Percentiles rank a stretch among this genome's conserved stretches.
phyloP scores from a whole-genome alignment of 2,797 vertebrate genomes.

The Molothrus ater region DNA sequence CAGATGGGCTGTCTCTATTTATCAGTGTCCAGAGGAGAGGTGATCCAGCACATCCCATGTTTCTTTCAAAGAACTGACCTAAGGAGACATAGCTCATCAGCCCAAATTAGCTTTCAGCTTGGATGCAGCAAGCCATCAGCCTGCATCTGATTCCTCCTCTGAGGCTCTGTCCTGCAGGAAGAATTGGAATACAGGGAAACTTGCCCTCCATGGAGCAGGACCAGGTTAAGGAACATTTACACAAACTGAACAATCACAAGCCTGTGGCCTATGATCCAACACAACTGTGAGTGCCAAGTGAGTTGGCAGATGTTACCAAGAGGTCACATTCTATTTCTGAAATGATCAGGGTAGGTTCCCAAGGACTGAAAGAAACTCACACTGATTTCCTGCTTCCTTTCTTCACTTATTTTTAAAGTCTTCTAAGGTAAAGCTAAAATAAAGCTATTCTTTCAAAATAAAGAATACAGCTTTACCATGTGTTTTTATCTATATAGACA shows the following conservation, averaged over 20 bases:
- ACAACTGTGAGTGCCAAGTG: background rate
- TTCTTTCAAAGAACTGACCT: accelerated
- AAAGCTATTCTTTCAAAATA: background rate
- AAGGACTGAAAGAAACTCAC: background rate
- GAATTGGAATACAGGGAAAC: background rate
- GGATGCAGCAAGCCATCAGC: background rate
- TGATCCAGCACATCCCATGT: background rate
- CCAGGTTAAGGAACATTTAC: background rate
- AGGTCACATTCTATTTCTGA: background rate
- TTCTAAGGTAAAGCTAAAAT: background rate
- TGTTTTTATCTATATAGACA: background rate
- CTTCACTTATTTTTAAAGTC: background rate
- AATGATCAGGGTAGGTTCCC: background rate
- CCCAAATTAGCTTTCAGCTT: background rate
- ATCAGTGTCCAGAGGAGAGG: background rate
- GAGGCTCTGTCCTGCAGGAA: background rate
- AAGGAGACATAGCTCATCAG: background rate
- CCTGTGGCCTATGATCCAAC: background rate
- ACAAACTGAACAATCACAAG: background rate
- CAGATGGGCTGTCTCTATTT: background rate
- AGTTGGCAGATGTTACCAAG: background rate
- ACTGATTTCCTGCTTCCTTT: background rate
- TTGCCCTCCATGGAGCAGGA: background rate
- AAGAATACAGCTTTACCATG: background rate
- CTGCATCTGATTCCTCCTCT: background rate